Base-by-base conservation (phyloP, 1,140 invertebrate species). In the Bradysia coprophila region DNA sequence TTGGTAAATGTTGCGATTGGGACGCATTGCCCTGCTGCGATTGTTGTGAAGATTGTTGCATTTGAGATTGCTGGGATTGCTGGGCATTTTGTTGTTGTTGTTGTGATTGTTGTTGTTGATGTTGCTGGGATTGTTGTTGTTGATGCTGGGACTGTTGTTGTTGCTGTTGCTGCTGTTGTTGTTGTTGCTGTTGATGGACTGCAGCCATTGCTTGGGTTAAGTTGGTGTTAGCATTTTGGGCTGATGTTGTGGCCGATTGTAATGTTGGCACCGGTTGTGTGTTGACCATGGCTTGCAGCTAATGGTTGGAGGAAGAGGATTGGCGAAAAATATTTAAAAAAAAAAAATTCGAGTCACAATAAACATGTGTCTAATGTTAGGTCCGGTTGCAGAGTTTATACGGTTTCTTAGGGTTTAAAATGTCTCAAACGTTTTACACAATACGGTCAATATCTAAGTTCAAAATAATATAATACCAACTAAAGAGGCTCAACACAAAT, bases 281-380 rank as follows among this genome's bases (percentile, higher is more conserved):
- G 33, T 57, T 58, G 11, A 60, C 57, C 53, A 60, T 44, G 43
- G 57, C 57, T 53, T 60, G 57, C 45, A 60, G 51, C 57, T 60
- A 52, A 38, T 20, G 36, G n/a, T n/a, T n/a, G n/a, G n/a, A n/a
- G n/a, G n/a, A n/a, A n/a, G n/a, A n/a, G n/a, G n/a, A n/a, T n/a
- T n/a, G n/a, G n/a, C n/a, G n/a, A n/a, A n/a, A n/a, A n/a, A n/a
- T n/a, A n/a, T n/a, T n/a, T n/a, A n/a, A n/a, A n/a, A n/a, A n/a
- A n/a, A n/a, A n/a, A n/a, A n/a, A n/a, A n/a, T n/a, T n/a, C n/a
- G n/a, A n/a, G n/a, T n/a, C n/a, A n/a, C n/a, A n/a, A n/a, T n/a
- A n/a, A n/a, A n/a, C n/a, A n/a, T n/a, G n/a, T n/a, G n/a, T n/a
- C n/a, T n/a, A n/a, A n/a, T n/a, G n/a, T n/a, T n/a, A n/a, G n/a